These are phyloP conservation scores for Sebastes vulpes DNA, from an alignment of 2,797 vertebrate species.

Conservation along the genomic window DNA sequence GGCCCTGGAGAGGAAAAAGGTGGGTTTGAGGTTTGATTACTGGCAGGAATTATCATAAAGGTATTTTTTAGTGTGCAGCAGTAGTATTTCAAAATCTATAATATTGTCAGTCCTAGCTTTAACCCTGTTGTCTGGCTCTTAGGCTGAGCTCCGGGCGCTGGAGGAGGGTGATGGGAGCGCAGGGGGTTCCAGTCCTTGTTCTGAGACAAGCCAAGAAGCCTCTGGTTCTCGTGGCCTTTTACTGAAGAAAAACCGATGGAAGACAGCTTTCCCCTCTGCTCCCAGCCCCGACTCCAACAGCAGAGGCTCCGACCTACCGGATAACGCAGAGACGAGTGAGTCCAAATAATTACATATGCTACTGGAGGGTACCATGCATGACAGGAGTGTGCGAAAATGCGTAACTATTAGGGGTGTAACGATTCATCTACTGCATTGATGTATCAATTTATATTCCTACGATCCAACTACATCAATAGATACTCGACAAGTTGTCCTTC, in stretches of 20 bases:
- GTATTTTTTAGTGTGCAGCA: not conserved
- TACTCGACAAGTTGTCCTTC: too few species aligned
- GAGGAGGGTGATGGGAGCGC: constrained; percentile 96
- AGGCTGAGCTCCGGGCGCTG: constrained; percentile 96
- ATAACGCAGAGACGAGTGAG: constrained; percentile 80
- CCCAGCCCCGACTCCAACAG: constrained; percentile 93
- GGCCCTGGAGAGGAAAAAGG: constrained; percentile 96
- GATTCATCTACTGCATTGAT: too few species aligned
- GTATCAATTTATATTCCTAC: too few species aligned
- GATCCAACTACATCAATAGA: too few species aligned
- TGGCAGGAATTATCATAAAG: not conserved
- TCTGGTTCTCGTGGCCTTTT: constrained; percentile 77
- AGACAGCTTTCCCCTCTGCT: constrained; percentile 89
- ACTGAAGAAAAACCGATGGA: constrained; percentile 92
- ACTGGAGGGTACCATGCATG: not conserved
- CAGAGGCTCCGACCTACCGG: constrained; percentile 88
- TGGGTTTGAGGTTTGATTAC: constrained; percentile 44
- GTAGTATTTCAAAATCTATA: not conserved
- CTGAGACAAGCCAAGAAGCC: constrained; percentile 92
- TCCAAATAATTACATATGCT: not conserved
- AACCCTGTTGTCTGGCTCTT: not conserved
- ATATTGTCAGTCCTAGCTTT: not conserved
- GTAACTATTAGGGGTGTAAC: not conserved
- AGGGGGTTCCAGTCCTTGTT: constrained; percentile 94
- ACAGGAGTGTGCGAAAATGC: not conserved